phyloP scores from a whole-genome alignment of 2,888 invertebrate species.

The Diploptera punctata region DNA sequence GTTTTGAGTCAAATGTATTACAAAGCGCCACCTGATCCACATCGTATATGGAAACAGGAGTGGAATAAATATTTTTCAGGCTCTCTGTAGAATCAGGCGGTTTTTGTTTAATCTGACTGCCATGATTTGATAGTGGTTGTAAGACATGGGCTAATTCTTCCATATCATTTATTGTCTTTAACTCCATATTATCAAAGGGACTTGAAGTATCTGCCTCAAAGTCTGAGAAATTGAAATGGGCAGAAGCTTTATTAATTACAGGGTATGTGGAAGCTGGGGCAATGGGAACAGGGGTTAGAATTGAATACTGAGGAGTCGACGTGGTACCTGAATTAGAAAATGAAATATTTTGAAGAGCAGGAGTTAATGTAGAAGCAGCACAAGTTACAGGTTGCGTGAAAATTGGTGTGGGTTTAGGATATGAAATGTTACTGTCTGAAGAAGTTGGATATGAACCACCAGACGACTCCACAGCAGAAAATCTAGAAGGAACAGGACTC shows the following conservation, averaged over 20 bases:
- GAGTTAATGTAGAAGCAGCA: not conserved
- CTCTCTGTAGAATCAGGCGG: not conserved
- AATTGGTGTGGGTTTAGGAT: not conserved
- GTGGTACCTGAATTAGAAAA: conserved; percentile 9
- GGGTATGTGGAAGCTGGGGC: conserved; percentile 11
- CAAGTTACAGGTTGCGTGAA: not conserved
- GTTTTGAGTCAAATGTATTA: conserved; percentile 22
- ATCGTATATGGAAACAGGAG: conserved; percentile 7
- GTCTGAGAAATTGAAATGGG: conserved; percentile 65
- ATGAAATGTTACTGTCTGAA: conserved; percentile 7
- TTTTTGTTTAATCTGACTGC: conserved; percentile 10
- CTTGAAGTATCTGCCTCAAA: conserved; percentile 92
- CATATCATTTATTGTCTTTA: conserved; percentile 92
- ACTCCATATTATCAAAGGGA: conserved; percentile 91
- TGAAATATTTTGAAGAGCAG: conserved; percentile 3
- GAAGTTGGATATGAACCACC: conserved; percentile 4
- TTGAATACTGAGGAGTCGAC: conserved; percentile 34
- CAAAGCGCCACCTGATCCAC: conserved; percentile 20
- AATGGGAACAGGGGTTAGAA: conserved; percentile 43
- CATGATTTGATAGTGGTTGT: conserved; percentile 35
- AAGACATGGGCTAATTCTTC: conserved; percentile 86
- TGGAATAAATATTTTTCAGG: not conserved
- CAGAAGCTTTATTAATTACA: conserved; percentile 21
- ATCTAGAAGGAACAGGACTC: conserved; percentile 33
- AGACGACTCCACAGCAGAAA: conserved; percentile 17